Evolutionary conservation across 30 jellyfish, hydroid and myxozoan genomes (phyloP).

Genomic region (Nemopilema nomurai): DNA sequence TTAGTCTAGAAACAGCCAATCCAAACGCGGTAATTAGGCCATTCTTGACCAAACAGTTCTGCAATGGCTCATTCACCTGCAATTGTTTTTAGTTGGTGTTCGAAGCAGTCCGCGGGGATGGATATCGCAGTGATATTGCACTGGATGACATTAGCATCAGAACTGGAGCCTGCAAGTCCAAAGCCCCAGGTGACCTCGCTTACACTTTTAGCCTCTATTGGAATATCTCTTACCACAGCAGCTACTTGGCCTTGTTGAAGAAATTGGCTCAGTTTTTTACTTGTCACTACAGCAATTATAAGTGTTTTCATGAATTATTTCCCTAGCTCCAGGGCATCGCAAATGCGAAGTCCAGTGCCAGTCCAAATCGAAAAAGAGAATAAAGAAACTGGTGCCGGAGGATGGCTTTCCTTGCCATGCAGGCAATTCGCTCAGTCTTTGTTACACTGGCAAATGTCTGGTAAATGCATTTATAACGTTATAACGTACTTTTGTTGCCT

Average conservation of each 20-base stretch:
- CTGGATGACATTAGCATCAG: slow-evolving; percentile 67
- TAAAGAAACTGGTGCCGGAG: neutral
- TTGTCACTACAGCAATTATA: neutral
- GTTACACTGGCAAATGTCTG: slow-evolving; percentile 53
- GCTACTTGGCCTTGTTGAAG: too few relatives aligned
- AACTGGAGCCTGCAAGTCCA: slow-evolving; percentile 60
- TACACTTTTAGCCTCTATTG: neutral
- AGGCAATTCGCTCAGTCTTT: slow-evolving; percentile 39
- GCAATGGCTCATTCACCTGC: too few relatives aligned
- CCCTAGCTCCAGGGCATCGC: slow-evolving; percentile 1
- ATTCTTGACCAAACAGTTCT: too few relatives aligned
- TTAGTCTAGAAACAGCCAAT: too few relatives aligned
- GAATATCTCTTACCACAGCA: too few relatives aligned
- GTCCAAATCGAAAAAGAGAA: neutral
- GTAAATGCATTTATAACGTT: slow-evolving; percentile 22
- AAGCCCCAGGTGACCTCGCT: slow-evolving; percentile 2
- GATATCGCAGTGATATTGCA: slow-evolving; percentile 82
- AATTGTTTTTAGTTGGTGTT: slow-evolving; percentile 52
- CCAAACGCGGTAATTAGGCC: too few relatives aligned
- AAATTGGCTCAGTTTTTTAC: neutral
- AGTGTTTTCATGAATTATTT: neutral
- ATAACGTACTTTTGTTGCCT: neutral
- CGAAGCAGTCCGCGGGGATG: slow-evolving; percentile 86
- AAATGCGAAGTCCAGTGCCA: slow-evolving; percentile 34
- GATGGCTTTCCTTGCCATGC: slow-evolving; percentile 62